These are phyloP conservation scores for Yponomeuta plumbellus DNA, from an alignment of 2,888 invertebrate genomes.

Conservation along the genomic window DNA sequence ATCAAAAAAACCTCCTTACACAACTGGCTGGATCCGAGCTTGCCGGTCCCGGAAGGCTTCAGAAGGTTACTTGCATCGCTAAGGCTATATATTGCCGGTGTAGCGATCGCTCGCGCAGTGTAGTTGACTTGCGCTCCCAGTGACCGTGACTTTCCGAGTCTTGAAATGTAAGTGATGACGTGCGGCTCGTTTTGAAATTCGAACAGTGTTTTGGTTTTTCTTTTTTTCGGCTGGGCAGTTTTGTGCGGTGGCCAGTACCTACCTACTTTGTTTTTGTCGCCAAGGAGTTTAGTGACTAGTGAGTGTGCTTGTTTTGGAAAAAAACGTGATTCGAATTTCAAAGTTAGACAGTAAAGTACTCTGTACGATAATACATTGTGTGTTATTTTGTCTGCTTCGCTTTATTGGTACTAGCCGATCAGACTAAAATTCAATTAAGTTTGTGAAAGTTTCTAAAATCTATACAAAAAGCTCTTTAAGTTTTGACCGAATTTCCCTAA, in stretches of 20 bases:
- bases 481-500: too few relatives aligned
- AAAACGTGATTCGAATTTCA: neutral
- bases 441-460: too few relatives aligned
- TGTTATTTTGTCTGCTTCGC: too few relatives aligned
- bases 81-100: constrained; percentile 53
- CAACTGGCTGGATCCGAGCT: constrained; percentile 2
- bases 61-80: constrained; percentile 51
- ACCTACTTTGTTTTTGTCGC: neutral
- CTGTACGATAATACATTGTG: too few relatives aligned
- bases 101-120: constrained; percentile 56
- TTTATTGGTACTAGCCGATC: too few relatives aligned
- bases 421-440: too few relatives aligned
- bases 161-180: constrained; percentile 38
- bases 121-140: constrained; percentile 30
- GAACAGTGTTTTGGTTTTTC: neutral
- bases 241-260: neutral
- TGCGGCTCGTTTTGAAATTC: constrained; percentile 5
- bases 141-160: constrained; percentile 45
- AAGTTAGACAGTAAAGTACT: neutral
- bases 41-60: constrained; percentile 54
- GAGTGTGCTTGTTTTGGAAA: neutral
- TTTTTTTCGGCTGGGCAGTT: neutral
- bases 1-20: neutral
- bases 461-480: too few relatives aligned
- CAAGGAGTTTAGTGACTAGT: neutral